phyloP scores from a whole-genome alignment of 2,888 invertebrate species.

The Synanthedon andrenaeformis region DNA sequence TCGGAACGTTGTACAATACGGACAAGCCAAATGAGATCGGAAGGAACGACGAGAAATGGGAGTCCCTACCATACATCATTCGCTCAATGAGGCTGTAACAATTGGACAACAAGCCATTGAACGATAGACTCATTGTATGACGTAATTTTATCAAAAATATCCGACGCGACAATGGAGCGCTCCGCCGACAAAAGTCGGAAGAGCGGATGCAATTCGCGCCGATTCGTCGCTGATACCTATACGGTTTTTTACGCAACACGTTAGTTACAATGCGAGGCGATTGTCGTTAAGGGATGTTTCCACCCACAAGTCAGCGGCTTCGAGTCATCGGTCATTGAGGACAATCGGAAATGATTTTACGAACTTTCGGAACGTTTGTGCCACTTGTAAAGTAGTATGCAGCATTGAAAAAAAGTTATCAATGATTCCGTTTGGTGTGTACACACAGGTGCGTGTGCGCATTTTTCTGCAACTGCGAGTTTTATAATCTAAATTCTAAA shows the following conservation, averaged over 20 bases:
- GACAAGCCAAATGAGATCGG: constrained; percentile 49
- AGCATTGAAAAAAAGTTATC: constrained; percentile 20
- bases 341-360: constrained; percentile 62
- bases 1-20: constrained; percentile 38
- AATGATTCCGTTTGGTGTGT: constrained; percentile 17
- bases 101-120: constrained; percentile 62
- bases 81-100: constrained; percentile 61
- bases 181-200: constrained; percentile 66
- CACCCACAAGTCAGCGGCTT: constrained; percentile 60
- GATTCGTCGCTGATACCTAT: constrained; percentile 46
- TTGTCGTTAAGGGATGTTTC: constrained; percentile 63
- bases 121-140: constrained; percentile 50
- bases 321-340: constrained; percentile 57
- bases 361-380: constrained; percentile 50
- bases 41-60: constrained; percentile 29
- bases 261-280: constrained; percentile 31
- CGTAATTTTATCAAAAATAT: constrained; percentile 69
- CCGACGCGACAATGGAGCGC: constrained; percentile 48
- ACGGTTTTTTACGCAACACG: constrained; percentile 54
- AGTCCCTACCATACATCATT: constrained; percentile 48
- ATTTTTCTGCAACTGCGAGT: too few relatives aligned
- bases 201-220: constrained; percentile 68
- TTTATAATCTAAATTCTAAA: too few relatives aligned
- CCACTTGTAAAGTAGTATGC: constrained; percentile 33
- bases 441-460: constrained; percentile 37